Evolutionary conservation across 2,113 vertebrate species (phyloP), one percentile per base, ranked within the genome.

Genomic region (Gasterosteus nipponicus): DNA sequence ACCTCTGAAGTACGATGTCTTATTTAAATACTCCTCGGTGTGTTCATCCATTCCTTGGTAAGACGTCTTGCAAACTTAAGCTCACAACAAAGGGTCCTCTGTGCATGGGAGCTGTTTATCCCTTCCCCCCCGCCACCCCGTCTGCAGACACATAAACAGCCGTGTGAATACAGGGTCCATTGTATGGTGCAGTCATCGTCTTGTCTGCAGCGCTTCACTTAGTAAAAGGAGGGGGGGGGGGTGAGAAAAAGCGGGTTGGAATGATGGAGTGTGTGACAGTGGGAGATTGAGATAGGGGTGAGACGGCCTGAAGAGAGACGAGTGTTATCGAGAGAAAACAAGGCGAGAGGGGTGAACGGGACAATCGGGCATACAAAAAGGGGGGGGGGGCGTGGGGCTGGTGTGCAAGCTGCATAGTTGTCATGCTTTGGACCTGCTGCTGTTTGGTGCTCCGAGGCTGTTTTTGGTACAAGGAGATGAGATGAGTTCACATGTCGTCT

Each of bases 401-500:
- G 60, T 73, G 62, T 76, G 42, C 51, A 74, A 80, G 60, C 51
- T 6, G 31, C 86, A 83, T 83, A 89, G 76, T 73, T 90, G 83
- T 91, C 82, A 80, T 89, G 78, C 67, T 77, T 87, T 56, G 87
- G 83, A 86, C 83, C 67, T 76, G 77, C 51, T 75, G 79, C 70
- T 62, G 44, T 89, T 78, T 69, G 44, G 53, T 75, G 76, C 78
- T 89, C 78, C 60, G 18, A 82, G 82, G 73, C 81, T 92, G 84
- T 92, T 93, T 26, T 88, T 85, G 85, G 79, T 90, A 86, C 73
- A 80, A 77, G 68, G 35, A 82, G 78, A 81, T 63, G 73, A 75
- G 85, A 78, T 64, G 73, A 75, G 69, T 75, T 84, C 54, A 67
- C 73, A 5, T 66, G 78, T 89, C 75, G 90, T 85, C 84, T 78